Evolutionary conservation across 2,888 invertebrate species (phyloP).

Genomic region (Meloe dianella): DNA sequence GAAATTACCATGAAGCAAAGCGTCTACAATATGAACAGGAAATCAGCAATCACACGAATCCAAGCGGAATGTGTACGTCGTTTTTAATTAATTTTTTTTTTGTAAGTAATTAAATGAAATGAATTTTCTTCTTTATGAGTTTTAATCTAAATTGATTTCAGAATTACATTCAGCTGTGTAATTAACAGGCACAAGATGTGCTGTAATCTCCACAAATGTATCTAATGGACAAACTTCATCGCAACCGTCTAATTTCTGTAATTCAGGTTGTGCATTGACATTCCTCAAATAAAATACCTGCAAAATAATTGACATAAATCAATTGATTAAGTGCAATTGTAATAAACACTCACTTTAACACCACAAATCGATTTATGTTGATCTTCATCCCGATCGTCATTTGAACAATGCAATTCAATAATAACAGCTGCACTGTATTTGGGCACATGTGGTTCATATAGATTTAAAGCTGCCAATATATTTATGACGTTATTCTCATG

Average conservation of each 20-base stretch:
- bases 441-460: constrained; percentile 59
- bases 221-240: constrained; percentile 51
- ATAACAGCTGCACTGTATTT: constrained; percentile 53
- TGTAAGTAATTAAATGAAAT: no score
- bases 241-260: constrained; percentile 48
- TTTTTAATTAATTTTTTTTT: no score
- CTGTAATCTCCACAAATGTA: constrained; percentile 47
- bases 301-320: background rate
- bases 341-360: constrained; percentile 48
- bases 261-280: constrained; percentile 43
- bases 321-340: constrained; percentile 13
- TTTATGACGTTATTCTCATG: constrained; percentile 67
- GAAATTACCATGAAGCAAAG: no score
- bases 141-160: constrained; percentile 42
- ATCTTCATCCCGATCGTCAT: constrained; percentile 23
- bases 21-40: no score
- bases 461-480: constrained; percentile 60
- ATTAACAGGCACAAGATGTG: constrained; percentile 50
- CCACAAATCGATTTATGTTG: constrained; percentile 41
- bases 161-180: constrained; percentile 54
- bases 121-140: background rate
- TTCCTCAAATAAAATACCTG: constrained; percentile 50
- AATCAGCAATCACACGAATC: no score
- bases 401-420: constrained; percentile 48
- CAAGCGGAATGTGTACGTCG: no score